phyloP scores from a whole-genome alignment of 2,113 vertebrate species.

The Melanotaenia duboulayi region DNA sequence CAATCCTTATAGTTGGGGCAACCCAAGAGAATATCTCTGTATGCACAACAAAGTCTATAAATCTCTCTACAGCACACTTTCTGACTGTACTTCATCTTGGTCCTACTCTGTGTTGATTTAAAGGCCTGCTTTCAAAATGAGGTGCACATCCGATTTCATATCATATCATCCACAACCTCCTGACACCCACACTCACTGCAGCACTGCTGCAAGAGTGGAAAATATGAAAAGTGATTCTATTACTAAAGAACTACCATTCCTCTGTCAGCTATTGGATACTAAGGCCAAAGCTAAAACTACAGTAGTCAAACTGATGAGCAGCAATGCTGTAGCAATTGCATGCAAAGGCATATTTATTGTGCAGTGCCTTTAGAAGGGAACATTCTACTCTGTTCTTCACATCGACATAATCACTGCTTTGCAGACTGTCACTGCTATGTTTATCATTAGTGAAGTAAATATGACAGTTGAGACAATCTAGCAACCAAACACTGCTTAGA shows the following conservation, averaged over 20 bases:
- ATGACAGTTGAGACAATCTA: not conserved
- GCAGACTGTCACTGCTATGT: not conserved
- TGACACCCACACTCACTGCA: constrained; percentile 9
- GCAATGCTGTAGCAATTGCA: no score
- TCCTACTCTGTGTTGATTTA: not conserved
- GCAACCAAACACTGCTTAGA: not conserved
- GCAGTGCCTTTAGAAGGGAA: not conserved
- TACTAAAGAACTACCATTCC: not conserved
- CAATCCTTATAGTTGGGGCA: not conserved
- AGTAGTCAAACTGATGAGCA: no score
- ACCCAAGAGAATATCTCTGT: not conserved
- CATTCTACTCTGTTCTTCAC: not conserved
- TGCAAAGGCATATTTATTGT: no score
- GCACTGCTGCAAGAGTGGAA: not conserved
- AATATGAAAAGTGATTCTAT: not conserved
- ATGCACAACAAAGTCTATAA: not conserved
- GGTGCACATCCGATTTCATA: constrained; percentile 5
- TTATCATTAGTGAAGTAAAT: not conserved
- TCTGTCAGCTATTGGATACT: no score
- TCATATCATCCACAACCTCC: constrained; percentile 19
- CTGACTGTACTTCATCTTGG: not conserved
- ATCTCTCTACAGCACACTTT: not conserved
- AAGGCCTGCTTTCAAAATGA: constrained; percentile 1
- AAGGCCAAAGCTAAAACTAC: no score
- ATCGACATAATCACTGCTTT: not conserved